phyloP scores from a whole-genome alignment of 2,113 vertebrate species.

The Epinephelus lanceolatus region DNA sequence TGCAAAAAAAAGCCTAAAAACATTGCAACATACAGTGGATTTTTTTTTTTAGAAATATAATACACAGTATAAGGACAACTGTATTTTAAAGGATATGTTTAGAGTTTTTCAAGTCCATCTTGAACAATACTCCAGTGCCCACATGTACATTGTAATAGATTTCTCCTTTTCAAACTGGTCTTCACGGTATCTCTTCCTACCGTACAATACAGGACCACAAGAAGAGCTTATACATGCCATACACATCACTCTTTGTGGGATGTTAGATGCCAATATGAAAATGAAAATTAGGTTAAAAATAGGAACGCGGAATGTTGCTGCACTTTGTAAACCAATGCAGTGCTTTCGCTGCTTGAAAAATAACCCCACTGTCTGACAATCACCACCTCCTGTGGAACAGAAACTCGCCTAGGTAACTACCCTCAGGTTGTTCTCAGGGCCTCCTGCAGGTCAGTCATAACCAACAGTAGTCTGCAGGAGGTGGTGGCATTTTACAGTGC shows the following conservation, averaged over 20 bases:
- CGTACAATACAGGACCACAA: background rate
- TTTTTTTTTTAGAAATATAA: background rate
- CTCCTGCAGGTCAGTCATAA: background rate
- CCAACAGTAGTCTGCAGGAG: accelerated
- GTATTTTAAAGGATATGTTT: background rate
- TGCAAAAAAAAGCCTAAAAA: too few relatives aligned
- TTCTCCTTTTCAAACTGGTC: too few relatives aligned
- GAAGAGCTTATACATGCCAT: background rate
- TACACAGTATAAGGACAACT: background rate
- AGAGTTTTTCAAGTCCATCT: background rate
- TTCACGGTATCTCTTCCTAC: too few relatives aligned
- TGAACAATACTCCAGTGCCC: background rate
- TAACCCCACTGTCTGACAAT: background rate
- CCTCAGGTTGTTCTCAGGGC: background rate
- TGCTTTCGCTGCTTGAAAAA: background rate
- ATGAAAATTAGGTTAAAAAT: background rate
- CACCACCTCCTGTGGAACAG: background rate
- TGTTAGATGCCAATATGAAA: background rate
- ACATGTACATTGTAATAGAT: background rate
- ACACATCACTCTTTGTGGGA: background rate
- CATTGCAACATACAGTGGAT: too few relatives aligned
- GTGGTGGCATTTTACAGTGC: background rate
- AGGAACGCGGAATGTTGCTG: too few relatives aligned
- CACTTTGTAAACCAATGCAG: background rate
- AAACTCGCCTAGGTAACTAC: background rate